These are phyloP conservation scores for Sturmia bella DNA, from an alignment of 2,888 invertebrate species.

Conservation along the genomic window DNA sequence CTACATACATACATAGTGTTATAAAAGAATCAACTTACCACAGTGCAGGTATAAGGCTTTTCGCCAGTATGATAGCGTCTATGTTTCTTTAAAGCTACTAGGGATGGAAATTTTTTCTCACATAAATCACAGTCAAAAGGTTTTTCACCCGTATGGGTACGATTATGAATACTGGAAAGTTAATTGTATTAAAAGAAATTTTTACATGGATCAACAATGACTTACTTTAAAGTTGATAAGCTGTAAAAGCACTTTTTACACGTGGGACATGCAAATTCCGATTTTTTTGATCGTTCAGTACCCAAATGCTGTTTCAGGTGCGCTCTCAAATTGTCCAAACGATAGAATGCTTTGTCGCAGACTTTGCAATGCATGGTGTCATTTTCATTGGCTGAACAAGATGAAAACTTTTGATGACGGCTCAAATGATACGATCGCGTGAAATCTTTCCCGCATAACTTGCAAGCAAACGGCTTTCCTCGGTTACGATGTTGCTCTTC, in stretches of 20 bases:
- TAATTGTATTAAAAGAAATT: background rate
- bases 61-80: conserved; percentile 85
- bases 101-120: conserved; percentile 86
- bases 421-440: conserved; percentile 89
- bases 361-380: conserved; percentile 81
- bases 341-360: conserved; percentile 80
- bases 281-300: conserved; percentile 83
- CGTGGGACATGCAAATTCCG: conserved; percentile 85
- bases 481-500: conserved; percentile 85
- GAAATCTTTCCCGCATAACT: conserved; percentile 87
- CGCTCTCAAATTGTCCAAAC: conserved; percentile 87
- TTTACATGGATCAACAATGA: background rate
- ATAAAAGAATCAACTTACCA: conserved; percentile 81
- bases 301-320: conserved; percentile 88
- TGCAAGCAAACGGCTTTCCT: conserved; percentile 85
- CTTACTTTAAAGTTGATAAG: conserved; percentile 83
- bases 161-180: conserved; percentile 83
- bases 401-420: conserved; percentile 79
- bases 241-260: conserved; percentile 87
- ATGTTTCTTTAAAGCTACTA: conserved; percentile 90
- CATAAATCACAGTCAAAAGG: conserved; percentile 89
- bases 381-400: conserved; percentile 78
- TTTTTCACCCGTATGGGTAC: conserved; percentile 86
- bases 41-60: conserved; percentile 86
- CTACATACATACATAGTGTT: background rate